Base-by-base conservation (phyloP, 2,888 invertebrate species). In the Oscheius sp. region DNA sequence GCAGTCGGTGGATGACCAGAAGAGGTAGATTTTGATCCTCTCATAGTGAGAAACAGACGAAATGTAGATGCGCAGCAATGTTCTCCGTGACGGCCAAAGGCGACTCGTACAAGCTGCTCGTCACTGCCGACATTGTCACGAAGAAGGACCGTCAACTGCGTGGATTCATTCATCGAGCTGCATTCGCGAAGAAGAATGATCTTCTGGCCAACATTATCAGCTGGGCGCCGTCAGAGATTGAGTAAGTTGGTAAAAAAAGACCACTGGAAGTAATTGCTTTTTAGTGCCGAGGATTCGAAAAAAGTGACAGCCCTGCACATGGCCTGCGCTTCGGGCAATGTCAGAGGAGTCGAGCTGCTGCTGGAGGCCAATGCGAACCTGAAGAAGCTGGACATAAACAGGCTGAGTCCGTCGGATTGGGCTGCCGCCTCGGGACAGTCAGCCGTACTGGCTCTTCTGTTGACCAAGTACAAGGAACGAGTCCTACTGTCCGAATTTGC, bases 251-350 rank as follows among this genome's bases (percentile, higher is more conserved):
- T 13, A 4, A 21, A 13, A 50, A 50, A 50, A 13, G 3, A 9
- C n/a, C n/a, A 3, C 53, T 53, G 4, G 11, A 53, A 53, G 3
- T 53, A 53, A 7, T 21, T 11, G 7, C 32, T 59, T 35, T 70
- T 0, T 13, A 42, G 37, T 47, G n/a, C 29, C 21, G 10, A 42
- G 33, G 74, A 74, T 48, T n/a, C 33, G 33, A 58, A 68, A 42
- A 32, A n/a, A n/a, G 96, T 94, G 89, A 97, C 97, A 90, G 95
- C 99, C 0, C 93, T 99, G 86, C 99, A 99, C 91, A 92, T 99
- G 87, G 98, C 99, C 10, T 98, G 98, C 89, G 96, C 96, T 89
- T 96, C 96, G 81, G 99, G 99, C 10, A 97, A 99, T 91, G 95
- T 91, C 90, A 95, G 96, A 59, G 97, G 98, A 79, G 98, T 98